Base-by-base conservation (phyloP, 1,140 invertebrate species). In the Monomorium pharaonis region DNA sequence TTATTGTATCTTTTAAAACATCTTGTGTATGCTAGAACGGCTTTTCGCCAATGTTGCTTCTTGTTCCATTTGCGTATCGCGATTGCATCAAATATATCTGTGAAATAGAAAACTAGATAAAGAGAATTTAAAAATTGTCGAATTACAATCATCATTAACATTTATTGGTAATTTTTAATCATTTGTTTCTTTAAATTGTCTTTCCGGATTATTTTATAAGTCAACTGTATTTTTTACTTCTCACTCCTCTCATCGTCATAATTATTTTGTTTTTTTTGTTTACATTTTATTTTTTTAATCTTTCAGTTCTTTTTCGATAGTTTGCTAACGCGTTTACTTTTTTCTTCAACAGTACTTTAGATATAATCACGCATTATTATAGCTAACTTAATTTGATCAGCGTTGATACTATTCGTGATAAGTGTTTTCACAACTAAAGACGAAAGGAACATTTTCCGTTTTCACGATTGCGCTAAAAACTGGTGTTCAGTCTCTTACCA, bases 401-500 rank as follows among this genome's bases (percentile, higher is more conserved):
- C 33, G 70, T 49, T 18, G 14, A 12, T 27, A 12, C 77, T 69
- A 16, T 63, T 80, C 30, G 30, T 14, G 18, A 21, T 37, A 80
- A 80, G n/a, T 37, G 30, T 54, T 12, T 5, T 81, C 12, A 12
- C 67, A 24, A 47, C 6, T n/a, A 74, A 58, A 44, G 37, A 77
- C 86, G 91, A 91, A 91, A 89, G 88, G 56, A 87, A 91, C 84
- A 89, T 91, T 93, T 94, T 92, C 91, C 88, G 90, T 93, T 94
- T 94, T 94, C 91, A 91, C 85, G 92, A 92, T 92, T 76, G 90
- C 85, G 89, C 91, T 93, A 94, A 94, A 94, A 94, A 94, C 92
- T 90, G 85, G 76, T 24, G 92, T 78, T 92, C 84, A 75, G 80
- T 92, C 89, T 89, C 90, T 87, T 74, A 88, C 86, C 75, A 78